Evolutionary conservation across 2,797 vertebrate genomes (phyloP).

Genomic region (Monodelphis domestica): DNA sequence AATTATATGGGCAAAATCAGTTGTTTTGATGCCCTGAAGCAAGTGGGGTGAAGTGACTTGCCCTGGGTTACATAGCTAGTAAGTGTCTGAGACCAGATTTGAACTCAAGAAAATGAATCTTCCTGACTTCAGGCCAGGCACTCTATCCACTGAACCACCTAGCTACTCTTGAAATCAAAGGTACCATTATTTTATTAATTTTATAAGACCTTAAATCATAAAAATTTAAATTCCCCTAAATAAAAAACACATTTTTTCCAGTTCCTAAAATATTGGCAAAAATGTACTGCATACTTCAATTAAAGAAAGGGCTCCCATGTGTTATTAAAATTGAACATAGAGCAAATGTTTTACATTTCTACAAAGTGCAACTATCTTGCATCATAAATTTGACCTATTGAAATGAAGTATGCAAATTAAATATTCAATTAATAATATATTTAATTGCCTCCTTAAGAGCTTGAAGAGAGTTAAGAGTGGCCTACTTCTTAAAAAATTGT

Average conservation of each 20-base stretch:
- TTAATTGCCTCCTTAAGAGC: background rate
- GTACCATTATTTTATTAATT: too few relatives aligned
- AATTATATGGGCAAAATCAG: too few relatives aligned
- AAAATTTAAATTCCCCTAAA: background rate
- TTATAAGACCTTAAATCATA: background rate
- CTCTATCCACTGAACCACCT: too few relatives aligned
- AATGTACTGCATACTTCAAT: background rate
- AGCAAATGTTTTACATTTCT: too few relatives aligned
- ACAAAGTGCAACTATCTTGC: background rate
- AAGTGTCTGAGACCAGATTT: too few relatives aligned
- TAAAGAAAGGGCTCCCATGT: background rate
- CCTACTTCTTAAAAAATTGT: background rate
- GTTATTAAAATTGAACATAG: background rate
- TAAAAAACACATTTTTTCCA: background rate
- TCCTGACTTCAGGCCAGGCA: too few relatives aligned
- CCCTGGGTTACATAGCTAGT: too few relatives aligned
- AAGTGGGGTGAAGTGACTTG: too few relatives aligned
- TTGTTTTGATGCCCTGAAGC: too few relatives aligned
- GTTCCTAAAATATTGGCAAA: background rate
- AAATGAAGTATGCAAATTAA: background rate
- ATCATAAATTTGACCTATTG: conserved; percentile 59
- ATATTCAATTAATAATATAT: background rate
- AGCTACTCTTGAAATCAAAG: too few relatives aligned
- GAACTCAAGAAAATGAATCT: too few relatives aligned
- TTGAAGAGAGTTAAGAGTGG: background rate